Evolutionary conservation across 2,888 invertebrate species (phyloP), one percentile per base, ranked within the genome.

Genomic region (Oligia latruncula): DNA sequence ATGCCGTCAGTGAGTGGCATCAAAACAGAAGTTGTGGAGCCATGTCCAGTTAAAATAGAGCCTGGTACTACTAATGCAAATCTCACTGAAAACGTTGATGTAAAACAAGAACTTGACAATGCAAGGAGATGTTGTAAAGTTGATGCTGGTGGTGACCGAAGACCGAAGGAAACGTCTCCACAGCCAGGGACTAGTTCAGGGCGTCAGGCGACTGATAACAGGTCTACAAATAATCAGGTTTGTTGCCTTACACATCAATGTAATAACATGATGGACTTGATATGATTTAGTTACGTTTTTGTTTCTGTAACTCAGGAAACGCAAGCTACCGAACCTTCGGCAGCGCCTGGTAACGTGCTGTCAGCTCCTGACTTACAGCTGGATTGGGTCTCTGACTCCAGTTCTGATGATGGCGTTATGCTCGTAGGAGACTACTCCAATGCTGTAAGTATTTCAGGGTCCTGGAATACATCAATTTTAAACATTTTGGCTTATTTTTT

Each of bases 281-380:
- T 62, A 23, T 40, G 17, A 49, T 52, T 66, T 60, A 35, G 17
- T 70, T 49, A 77, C 20, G 11, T 62, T 40, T 60, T 77, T 60
- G 23, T 80, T 82, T 80, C 2, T 82, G 11, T 70, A 66, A 35
- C 40, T 29, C 81, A 95, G 95, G 93, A 92, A 80, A 78, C 87
- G 11, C 92, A 91, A 85, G 83, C 88, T 20, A 84, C 78, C n/a
- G 85, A 89, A 46, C 76, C 89, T 17, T 78, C 90, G 20, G 79
- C 84, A 8, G 79, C 85, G 8, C 60, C 79, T n/a, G 87, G 88
- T 60, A 92, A 97, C 87, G 97, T 97, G 40, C 97, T 98, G 70
- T 96, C 97, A 8, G 98, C 98, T 13, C 98, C 98, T 0, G 98
- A 98, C 93, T 95, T 98, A 79, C 98, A 98, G 93, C 94, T 98